phyloP scores from a whole-genome alignment of 2,888 invertebrate genomes.

The Sphinx pinastri region DNA sequence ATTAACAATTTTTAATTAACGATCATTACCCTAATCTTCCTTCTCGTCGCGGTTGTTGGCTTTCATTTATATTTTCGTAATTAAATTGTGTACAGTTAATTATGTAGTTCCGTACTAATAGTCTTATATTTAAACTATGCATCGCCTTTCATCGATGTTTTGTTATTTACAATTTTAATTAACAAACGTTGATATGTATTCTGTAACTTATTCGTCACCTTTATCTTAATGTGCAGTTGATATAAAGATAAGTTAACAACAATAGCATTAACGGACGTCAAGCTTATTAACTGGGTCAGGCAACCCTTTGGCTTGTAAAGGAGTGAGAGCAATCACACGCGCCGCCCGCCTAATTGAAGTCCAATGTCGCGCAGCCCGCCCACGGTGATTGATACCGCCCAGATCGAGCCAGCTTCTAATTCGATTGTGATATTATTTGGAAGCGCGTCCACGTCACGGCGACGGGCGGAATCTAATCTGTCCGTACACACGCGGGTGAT shows the following conservation, averaged over 20 bases:
- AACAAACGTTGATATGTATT: neutral
- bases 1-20: constrained; percentile 67
- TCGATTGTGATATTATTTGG: constrained; percentile 78
- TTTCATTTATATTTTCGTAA: constrained; percentile 53
- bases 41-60: constrained; percentile 63
- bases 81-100: constrained; percentile 48
- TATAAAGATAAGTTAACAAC: neutral
- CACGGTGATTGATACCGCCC: constrained; percentile 81
- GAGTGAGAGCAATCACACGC: constrained; percentile 79
- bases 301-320: constrained; percentile 76
- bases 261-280: constrained; percentile 46
- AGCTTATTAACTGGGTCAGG: constrained; percentile 79
- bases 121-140: neutral
- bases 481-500: constrained; percentile 59
- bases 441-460: constrained; percentile 65
- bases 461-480: constrained; percentile 56
- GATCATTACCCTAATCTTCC: constrained; percentile 63
- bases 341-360: constrained; percentile 83
- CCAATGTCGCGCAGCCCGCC: constrained; percentile 81
- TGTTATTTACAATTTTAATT: neutral
- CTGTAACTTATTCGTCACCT: neutral
- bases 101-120: constrained; percentile 35
- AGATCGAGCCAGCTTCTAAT: constrained; percentile 72
- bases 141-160: neutral
- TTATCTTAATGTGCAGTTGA: neutral